Evolutionary conservation across 2,113 vertebrate species (phyloP).

Genomic region (Chloroceryle aenea): DNA sequence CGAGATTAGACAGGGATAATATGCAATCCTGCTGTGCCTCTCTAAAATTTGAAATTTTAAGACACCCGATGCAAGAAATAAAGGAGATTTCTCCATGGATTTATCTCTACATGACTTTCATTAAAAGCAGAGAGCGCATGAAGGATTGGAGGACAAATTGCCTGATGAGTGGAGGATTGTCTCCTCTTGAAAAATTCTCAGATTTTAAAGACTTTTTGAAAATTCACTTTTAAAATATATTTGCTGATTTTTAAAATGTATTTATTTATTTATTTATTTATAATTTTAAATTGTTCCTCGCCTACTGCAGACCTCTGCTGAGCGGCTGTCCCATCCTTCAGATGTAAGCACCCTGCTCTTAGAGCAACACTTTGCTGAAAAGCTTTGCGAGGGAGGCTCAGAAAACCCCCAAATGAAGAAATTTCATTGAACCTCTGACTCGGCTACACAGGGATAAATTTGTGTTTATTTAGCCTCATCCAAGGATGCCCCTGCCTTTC

Average conservation of each 20-base stretch:
- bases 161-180: rapidly evolving
- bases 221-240: not conserved
- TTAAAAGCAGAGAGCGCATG: rapidly evolving
- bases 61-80: rapidly evolving
- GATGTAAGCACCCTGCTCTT: too few relatives aligned
- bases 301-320: too few relatives aligned
- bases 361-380: not conserved
- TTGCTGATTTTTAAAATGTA: not conserved
- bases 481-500: not conserved
- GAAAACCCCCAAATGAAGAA: not conserved
- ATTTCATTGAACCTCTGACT: not conserved
- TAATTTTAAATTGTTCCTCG: not conserved
- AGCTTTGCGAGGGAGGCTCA: rapidly evolving
- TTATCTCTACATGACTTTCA: rapidly evolving
- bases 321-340: rapidly evolving
- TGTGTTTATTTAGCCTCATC: not conserved
- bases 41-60: not conserved
- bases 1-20: rapidly evolving
- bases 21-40: rapidly evolving
- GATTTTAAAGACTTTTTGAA: rapidly evolving
- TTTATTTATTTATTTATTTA: not conserved
- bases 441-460: rapidly evolving
- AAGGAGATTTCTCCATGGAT: too few relatives aligned
- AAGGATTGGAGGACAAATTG: not conserved
- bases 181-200: not conserved